Conservation (phyloP, 2,113 vertebrate species). For the Thermophis baileyi region DNA sequence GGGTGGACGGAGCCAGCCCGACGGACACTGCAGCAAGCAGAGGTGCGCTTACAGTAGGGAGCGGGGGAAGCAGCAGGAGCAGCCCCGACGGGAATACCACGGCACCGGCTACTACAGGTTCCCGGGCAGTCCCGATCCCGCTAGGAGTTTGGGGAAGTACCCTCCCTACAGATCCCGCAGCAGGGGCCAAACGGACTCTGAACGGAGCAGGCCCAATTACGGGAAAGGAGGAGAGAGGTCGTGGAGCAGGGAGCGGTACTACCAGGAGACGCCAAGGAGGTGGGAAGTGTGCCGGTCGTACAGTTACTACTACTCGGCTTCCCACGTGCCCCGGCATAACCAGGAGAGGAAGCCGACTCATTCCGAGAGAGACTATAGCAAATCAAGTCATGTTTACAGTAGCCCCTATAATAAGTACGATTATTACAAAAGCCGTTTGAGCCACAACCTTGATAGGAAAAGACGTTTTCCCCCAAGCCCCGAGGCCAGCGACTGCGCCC, state of each 20-base stretch:
- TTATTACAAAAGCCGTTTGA: slow-evolving; percentile 55
- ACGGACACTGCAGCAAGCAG: slow-evolving; percentile 41
- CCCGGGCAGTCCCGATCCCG: slow-evolving; percentile 27
- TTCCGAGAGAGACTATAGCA: slow-evolving; percentile 57
- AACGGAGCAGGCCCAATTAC: slow-evolving; percentile 65
- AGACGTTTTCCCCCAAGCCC: not conserved
- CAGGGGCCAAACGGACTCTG: slow-evolving; percentile 64
- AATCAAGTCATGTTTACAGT: slow-evolving; percentile 38
- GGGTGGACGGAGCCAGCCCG: not conserved
- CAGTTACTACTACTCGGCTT: slow-evolving; percentile 53
- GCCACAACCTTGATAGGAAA: slow-evolving; percentile 53
- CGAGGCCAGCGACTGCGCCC: slow-evolving; percentile 34
- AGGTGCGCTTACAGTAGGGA: slow-evolving; percentile 41
- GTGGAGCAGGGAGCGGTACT: slow-evolving; percentile 67
- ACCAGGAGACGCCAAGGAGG: slow-evolving; percentile 61
- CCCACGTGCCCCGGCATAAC: slow-evolving; percentile 62
- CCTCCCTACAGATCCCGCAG: slow-evolving; percentile 54
- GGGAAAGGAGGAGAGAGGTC: slow-evolving; percentile 69
- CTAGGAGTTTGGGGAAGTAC: slow-evolving; percentile 63
- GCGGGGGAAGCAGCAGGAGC: slow-evolving; percentile 34
- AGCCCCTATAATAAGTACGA: slow-evolving; percentile 64
- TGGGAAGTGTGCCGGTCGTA: slow-evolving; percentile 71
- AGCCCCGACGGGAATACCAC: slow-evolving; percentile 39
- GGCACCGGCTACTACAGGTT: slow-evolving; percentile 43
- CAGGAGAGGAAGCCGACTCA: slow-evolving; percentile 60